phyloP scores from a whole-genome alignment of 1,140 invertebrate genomes.

The Euura saliciscinereae region DNA sequence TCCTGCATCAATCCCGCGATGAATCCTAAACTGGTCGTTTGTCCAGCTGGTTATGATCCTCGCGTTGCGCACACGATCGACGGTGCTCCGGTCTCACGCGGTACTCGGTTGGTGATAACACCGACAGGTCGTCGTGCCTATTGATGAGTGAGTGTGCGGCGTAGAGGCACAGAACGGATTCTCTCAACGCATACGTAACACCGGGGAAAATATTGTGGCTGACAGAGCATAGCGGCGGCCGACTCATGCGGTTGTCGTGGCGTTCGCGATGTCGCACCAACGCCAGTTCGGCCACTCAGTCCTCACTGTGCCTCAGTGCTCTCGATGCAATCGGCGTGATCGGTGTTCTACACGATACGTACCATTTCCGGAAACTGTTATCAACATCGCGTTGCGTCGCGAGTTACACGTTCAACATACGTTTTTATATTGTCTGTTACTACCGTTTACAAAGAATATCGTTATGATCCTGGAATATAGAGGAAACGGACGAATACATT shows the following conservation, averaged over 20 bases:
- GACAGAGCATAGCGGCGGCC: neutral
- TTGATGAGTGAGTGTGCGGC: neutral
- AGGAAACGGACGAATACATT: too few relatives aligned
- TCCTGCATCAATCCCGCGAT: too few relatives aligned
- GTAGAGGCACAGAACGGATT: neutral
- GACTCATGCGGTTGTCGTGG: neutral
- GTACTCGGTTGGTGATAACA: neutral
- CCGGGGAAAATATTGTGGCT: neutral
- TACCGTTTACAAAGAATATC: too few relatives aligned
- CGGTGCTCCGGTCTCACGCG: neutral
- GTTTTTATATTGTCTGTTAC: too few relatives aligned
- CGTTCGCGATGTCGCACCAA: neutral
- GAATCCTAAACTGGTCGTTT: too few relatives aligned
- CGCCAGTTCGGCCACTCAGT: neutral
- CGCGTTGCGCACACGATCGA: too few relatives aligned
- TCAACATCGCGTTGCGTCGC: too few relatives aligned
- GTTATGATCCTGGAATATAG: too few relatives aligned
- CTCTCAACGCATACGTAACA: neutral
- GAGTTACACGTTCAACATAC: too few relatives aligned
- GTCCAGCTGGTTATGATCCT: too few relatives aligned
- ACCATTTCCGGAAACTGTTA: too few relatives aligned
- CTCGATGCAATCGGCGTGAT: slow-evolving; percentile 4
- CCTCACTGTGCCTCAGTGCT: neutral
- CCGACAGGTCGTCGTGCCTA: neutral
- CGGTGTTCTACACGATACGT: neutral